Base-by-base conservation (phyloP, 1,140 invertebrate genomes). In the Thalassaphorura encarpata region DNA sequence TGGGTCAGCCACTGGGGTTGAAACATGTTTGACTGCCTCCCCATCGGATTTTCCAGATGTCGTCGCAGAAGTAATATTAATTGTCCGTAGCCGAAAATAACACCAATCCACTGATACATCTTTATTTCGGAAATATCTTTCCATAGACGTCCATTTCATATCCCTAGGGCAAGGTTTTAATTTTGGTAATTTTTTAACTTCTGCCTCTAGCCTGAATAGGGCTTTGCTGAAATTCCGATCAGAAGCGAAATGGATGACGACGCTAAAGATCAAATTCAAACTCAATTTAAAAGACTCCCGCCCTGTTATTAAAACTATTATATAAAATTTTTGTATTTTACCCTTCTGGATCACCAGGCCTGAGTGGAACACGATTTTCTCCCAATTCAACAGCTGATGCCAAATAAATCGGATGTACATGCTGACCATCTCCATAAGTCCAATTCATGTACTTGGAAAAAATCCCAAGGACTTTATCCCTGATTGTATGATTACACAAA, bases 71-170 rank as follows among this genome's bases (percentile, higher is more conserved):
- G 29, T 23, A 33, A n/a, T 33, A 50, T n/a, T 26, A 40, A 31
- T 33, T 26, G 74, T 72, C 70, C 87, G 85, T 74, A 92, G 73
- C 70, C 80, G 77, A 67, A 93, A 92, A 47, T 82, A 82, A 66
- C 89, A 94, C 90, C 89, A 94, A 69, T 94, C 89, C 18, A 91
- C 69, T 29, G 80, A 77, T 65, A 92, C 84, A 13, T 80, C 80
- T 19, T 81, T 79, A 54, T 83, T 79, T 61, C 87, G 75, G 69
- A 94, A 93, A 23, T 84, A 75, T 64, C 84, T 77, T 68, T 94
- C 89, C 0, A 87, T 85, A 0, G 84, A 85, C 0, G 87, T 90
- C 59, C 84, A 75, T 68, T 91, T 92, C 64, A 87, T 89, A 60
- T 85, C 79, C 45, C 81, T 69, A 0, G 87, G 87, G 67, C 89